Base-by-base conservation (phyloP, 2,888 invertebrate genomes). In the Tiliacea citrago region DNA sequence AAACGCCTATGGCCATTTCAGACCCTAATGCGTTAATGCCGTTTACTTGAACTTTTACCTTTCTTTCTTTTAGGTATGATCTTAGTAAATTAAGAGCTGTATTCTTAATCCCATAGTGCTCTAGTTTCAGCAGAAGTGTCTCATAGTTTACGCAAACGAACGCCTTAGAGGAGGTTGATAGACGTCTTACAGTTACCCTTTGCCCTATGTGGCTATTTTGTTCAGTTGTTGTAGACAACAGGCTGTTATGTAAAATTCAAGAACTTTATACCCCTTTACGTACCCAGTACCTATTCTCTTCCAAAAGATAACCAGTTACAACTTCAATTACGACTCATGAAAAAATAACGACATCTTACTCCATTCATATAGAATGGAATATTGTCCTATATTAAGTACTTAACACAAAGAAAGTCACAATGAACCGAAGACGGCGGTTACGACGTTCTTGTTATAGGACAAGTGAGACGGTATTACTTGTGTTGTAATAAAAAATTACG, bases 401-500 rank as follows among this genome's bases (percentile, higher is more conserved):
- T 73, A 53, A 75, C 83, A 83, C 80, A 81, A 79, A 83, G 81
- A 70, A 62, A 62, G 58, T 66, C 45, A 75, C 84, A 81, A 83
- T 74, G 84, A 70, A 79, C 79, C 62, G 60, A 69, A 79, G 63
- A 35, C n/a, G 63, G 35, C 67, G 29, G 74, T 82, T 76, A 81
- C 72, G 63, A 73, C 53, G 62, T 68, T 76, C 69, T 75, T 82
- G 70, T 83, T 70, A 78, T 84, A 45, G 70, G 58, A 74, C 73
- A 69, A 72, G 77, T 70, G 74, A 75, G 75, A 68, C 72, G 49
- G 49, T 73, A 75, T 77, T 87, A 78, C 85, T 81, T 81, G 75
- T 79, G 73, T 78, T 69, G 83, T 69, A 77, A 86, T 87, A 87
- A 87, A 86, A 88, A 82, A 88, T 77, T 82, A 87, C 76, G 86